phyloP scores from a whole-genome alignment of 2,797 vertebrate species.

The Urosaurus nigricauda region DNA sequence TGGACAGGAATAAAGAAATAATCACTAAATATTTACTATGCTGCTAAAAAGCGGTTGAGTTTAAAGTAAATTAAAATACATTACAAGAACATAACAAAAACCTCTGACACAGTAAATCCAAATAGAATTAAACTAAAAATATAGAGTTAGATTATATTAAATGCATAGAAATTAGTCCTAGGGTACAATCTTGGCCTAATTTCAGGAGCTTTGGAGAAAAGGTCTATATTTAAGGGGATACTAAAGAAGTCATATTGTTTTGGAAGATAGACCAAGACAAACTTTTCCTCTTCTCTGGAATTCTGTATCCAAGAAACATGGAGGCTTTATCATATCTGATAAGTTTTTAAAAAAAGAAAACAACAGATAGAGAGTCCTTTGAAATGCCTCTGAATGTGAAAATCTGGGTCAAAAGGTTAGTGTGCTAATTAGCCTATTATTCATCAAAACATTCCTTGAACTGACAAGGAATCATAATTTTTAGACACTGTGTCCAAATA shows the following conservation, averaged over 20 bases:
- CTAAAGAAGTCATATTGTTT: background rate
- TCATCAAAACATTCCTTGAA: slow-evolving; percentile 3
- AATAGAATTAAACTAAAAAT: background rate
- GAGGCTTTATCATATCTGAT: background rate
- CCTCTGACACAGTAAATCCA: background rate
- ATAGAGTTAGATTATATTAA: too few species aligned
- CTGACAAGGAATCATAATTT: background rate
- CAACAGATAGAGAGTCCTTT: too few species aligned
- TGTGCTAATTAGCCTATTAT: background rate
- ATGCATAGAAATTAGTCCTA: background rate
- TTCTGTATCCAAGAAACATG: background rate
- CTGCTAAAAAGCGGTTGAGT: too few species aligned
- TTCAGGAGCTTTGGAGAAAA: background rate
- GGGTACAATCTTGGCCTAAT: background rate
- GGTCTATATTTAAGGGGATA: background rate
- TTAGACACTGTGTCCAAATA: background rate
- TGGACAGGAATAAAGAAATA: too few species aligned
- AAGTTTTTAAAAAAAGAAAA: too few species aligned
- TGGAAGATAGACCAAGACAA: background rate
- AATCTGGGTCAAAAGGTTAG: slow-evolving; percentile 1
- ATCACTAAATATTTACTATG: too few species aligned
- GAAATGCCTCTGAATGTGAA: background rate
- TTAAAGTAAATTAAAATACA: too few species aligned
- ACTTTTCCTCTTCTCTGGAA: background rate
- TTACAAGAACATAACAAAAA: too few species aligned